Base-by-base conservation (phyloP, 2,888 invertebrate genomes). In the Epicampocera succincta region DNA sequence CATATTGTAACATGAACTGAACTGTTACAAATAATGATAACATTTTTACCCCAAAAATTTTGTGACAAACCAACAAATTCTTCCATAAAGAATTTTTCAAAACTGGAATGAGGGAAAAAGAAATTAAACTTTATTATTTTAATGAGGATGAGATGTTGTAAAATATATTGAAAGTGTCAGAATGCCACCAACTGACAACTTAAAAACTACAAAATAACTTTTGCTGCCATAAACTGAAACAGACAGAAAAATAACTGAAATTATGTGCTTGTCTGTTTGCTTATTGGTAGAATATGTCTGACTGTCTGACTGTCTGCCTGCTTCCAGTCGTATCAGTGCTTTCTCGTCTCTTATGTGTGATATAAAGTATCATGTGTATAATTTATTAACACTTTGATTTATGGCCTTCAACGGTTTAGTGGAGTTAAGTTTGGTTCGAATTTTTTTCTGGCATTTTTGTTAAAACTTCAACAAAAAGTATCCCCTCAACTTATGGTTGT, bases 371-470 rank as follows among this genome's bases (percentile, higher is more conserved):
- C 60, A 52, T 56, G 69, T 63, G 52, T 52, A 40, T 75, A 71
- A 75, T 80, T 75, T 80, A 75, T 63, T 69, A 75, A 75, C 80
- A 80, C 68, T 74, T 56, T 81, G 81, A 81, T 77, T 81, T 81
- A 81, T 81, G 25, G 61, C 50, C 29, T 68, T 80, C 48, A 66
- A 72, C 66, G 80, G 66, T 72, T 73, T 40, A 69, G 44, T 54
- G 33, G 44, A 60, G 52, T 74, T 81, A 33, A 29, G 40, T 42
- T 68, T 68, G 33, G 33, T 65, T 44, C 4, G 2, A 25, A 58
- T 12, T 19, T 21, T 4, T 33, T 42, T 9, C 46, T 5, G n/a
- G 33, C 21, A 33, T 0, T 2, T 40, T 33, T 8, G 33, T 33
- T 1, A 21, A 50, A 50, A 38, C 6, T 15, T 15, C n/a, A 66